These are phyloP conservation scores for Cosmia pyralina DNA, from an alignment of 2,888 invertebrate genomes.

Conservation along the genomic window DNA sequence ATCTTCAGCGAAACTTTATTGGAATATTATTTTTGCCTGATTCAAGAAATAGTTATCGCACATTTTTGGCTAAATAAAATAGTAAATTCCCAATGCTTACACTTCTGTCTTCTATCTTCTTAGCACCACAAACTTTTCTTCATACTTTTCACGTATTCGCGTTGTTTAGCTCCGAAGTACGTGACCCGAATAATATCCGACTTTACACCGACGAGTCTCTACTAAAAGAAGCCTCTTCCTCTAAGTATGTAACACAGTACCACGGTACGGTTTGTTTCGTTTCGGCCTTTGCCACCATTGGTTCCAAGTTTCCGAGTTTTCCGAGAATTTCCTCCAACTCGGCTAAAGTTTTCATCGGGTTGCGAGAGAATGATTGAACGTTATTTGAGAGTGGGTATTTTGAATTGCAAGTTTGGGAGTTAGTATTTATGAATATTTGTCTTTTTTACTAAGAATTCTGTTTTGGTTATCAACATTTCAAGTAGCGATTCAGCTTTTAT, in stretches of 20 bases:
- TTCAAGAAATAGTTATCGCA: background rate
- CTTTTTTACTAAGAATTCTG: background rate
- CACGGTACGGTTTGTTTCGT: constrained; percentile 47
- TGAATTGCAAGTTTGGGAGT: constrained; percentile 25
- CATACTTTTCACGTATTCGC: constrained; percentile 61
- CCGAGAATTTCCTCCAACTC: constrained; percentile 22
- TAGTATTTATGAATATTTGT: constrained; percentile 6
- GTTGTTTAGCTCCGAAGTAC: constrained; percentile 64
- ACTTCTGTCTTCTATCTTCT: constrained; percentile 33
- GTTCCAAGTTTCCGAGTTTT: constrained; percentile 10
- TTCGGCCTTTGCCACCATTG: constrained; percentile 13
- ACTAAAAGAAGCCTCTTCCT: constrained; percentile 39
- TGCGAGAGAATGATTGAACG: constrained; percentile 41
- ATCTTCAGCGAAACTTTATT: background rate
- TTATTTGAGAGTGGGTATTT: constrained; percentile 27
- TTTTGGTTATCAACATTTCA: background rate
- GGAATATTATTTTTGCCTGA: background rate
- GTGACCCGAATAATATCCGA: constrained; percentile 63
- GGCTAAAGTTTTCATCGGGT: constrained; percentile 46
- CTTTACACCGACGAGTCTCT: constrained; percentile 25
- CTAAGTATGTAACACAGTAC: constrained; percentile 38
- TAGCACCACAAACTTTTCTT: constrained; percentile 42
- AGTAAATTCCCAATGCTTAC: background rate
- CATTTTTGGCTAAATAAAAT: background rate
- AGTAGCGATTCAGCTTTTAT: background rate